phyloP scores from a whole-genome alignment of 2,888 invertebrate genomes.

The Chalcis sispes region DNA sequence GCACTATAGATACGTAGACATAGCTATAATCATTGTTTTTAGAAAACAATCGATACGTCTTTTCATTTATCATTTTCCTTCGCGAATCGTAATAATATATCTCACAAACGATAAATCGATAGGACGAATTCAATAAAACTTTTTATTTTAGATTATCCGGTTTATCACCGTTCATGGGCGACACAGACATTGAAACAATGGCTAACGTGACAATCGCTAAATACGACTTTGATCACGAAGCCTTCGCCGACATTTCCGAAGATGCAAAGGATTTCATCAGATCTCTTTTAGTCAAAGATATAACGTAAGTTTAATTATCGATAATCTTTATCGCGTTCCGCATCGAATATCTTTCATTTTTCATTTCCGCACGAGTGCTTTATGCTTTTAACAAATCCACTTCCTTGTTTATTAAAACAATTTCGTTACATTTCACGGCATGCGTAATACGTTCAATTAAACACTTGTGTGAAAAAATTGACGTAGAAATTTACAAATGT shows the following conservation, averaged over 20 bases:
- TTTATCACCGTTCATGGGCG: constrained; percentile 98
- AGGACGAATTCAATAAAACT: constrained; percentile 21
- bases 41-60: too few species aligned
- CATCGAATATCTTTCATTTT: background rate
- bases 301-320: constrained; percentile 83
- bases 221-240: constrained; percentile 98
- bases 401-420: background rate
- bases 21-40: too few species aligned
- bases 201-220: constrained; percentile 98
- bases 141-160: constrained; percentile 87
- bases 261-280: constrained; percentile 97
- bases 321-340: background rate
- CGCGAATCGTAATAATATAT: background rate
- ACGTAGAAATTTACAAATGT: too few species aligned
- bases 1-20: too few species aligned
- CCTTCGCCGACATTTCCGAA: constrained; percentile 95
- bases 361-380: background rate
- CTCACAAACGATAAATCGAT: background rate
- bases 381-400: background rate
- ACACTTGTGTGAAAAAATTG: background rate
- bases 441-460: background rate
- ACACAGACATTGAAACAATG: constrained; percentile 98
- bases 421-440: background rate
- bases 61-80: background rate
- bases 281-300: constrained; percentile 93